Conservation (phyloP, 2,888 invertebrate species). For the Harpagoxenus sublaevis region DNA sequence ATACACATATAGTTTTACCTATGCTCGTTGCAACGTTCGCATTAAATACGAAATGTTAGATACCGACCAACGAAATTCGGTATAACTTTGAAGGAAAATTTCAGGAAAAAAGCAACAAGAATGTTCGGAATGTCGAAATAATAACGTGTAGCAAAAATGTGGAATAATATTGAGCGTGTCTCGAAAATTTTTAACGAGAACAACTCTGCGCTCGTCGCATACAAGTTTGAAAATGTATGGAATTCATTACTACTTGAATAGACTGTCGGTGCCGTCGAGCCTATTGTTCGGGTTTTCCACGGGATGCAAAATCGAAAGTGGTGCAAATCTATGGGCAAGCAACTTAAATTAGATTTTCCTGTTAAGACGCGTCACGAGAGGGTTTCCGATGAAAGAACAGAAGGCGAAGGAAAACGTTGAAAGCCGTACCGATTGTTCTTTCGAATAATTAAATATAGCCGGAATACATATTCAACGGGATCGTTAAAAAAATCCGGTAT, state of each 20-base stretch:
- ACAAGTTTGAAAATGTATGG: slow-evolving; percentile 57
- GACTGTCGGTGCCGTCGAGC: slow-evolving; percentile 46
- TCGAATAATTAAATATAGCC: slow-evolving; percentile 55
- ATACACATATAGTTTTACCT: not conserved
- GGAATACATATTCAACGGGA: slow-evolving; percentile 73
- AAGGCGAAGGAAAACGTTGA: slow-evolving; percentile 13
- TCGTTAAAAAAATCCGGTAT: slow-evolving; percentile 47
- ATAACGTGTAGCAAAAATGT: slow-evolving; percentile 11
- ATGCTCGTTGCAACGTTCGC: not conserved
- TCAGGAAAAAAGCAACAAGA: not conserved
- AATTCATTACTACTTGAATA: slow-evolving; percentile 56
- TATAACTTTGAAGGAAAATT: not conserved
- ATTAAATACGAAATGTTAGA: not conserved
- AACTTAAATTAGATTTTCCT: slow-evolving; percentile 77
- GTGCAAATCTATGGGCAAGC: slow-evolving; percentile 57
- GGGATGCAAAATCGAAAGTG: slow-evolving; percentile 65
- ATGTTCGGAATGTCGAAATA: not conserved
- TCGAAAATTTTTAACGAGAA: slow-evolving; percentile 31
- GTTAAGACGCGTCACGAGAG: slow-evolving; percentile 36
- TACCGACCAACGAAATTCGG: not conserved
- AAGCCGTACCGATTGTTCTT: slow-evolving; percentile 46
- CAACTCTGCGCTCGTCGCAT: slow-evolving; percentile 17
- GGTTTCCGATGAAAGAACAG: slow-evolving; percentile 20
- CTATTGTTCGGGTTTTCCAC: slow-evolving; percentile 60
- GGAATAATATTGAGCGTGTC: not conserved